Conservation (phyloP, 2,797 vertebrate species). For the Poecilia velifera region DNA sequence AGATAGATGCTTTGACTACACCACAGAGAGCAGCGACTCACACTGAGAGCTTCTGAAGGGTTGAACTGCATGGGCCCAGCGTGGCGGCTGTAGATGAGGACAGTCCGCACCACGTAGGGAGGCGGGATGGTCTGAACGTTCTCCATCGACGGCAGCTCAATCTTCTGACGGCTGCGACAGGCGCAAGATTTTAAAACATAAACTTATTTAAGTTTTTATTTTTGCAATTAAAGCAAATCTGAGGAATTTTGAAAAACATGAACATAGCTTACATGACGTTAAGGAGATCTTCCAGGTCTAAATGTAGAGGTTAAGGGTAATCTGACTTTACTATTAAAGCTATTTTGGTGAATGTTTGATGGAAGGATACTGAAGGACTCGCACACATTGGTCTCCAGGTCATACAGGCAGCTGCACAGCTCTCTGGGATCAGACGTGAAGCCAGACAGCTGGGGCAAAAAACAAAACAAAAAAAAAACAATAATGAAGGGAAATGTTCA, state of each 20-base stretch:
- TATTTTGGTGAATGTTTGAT: neutral
- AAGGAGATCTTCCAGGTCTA: conserved; percentile 94
- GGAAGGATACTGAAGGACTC: conserved; percentile 94
- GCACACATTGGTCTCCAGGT: conserved; percentile 92
- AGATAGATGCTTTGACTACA: neutral
- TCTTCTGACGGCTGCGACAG: conserved; percentile 88
- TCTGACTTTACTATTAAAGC: neutral
- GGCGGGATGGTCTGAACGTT: conserved; percentile 93
- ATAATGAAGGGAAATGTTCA: neutral
- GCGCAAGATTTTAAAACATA: neutral
- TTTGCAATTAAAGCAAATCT: neutral
- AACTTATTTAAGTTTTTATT: neutral
- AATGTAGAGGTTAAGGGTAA: conserved; percentile 73
- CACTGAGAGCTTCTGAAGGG: conserved; percentile 88
- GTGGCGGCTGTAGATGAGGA: conserved; percentile 89
- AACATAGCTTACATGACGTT: conserved; percentile 89
- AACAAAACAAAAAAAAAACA: neutral
- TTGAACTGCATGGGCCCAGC: conserved; percentile 88
- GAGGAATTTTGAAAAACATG: neutral
- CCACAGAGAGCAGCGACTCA: conserved; percentile 50
- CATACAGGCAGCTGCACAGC: conserved; percentile 95
- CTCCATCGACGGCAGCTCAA: conserved; percentile 89
- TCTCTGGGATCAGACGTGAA: conserved; percentile 95
- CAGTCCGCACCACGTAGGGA: conserved; percentile 89
- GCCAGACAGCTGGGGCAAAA: conserved; percentile 86